Evolutionary conservation across 1,140 invertebrate species (phyloP).

Genomic region (Armadillidium nasatum): DNA sequence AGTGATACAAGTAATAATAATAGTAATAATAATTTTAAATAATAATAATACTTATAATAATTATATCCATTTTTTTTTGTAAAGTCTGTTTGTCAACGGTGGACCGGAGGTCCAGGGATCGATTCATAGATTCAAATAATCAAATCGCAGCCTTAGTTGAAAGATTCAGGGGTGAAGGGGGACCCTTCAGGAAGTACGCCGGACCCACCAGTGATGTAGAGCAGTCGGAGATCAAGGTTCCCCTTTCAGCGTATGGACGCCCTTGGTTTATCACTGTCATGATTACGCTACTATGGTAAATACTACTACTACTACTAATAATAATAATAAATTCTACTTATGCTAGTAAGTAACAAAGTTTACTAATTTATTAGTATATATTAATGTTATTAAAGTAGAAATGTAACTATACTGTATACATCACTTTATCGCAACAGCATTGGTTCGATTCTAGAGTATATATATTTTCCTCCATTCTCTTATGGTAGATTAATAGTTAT

Average conservation of each 20-base stretch:
- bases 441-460: no score
- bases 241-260: constrained; percentile 64
- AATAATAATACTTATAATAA: background rate
- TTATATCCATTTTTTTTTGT: constrained; percentile 6
- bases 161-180: constrained; percentile 79
- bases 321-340: no score
- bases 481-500: no score
- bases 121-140: constrained; percentile 85
- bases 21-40: background rate
- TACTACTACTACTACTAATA: no score
- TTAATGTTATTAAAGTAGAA: no score
- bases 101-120: constrained; percentile 76
- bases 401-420: no score
- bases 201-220: constrained; percentile 46
- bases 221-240: constrained; percentile 55
- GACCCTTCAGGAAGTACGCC: constrained; percentile 60
- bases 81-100: constrained; percentile 87
- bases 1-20: constrained; percentile 50
- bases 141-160: constrained; percentile 86
- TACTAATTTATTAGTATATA: no score
- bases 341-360: no score
- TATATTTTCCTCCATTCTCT: no score
- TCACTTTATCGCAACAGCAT: no score
- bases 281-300: constrained; percentile 70
- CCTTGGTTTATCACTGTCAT: constrained; percentile 66